These are phyloP conservation scores for Hydrozoanthus gracilis DNA, from an alignment of 92 coral and sea anemone species.

Conservation along the genomic window DNA sequence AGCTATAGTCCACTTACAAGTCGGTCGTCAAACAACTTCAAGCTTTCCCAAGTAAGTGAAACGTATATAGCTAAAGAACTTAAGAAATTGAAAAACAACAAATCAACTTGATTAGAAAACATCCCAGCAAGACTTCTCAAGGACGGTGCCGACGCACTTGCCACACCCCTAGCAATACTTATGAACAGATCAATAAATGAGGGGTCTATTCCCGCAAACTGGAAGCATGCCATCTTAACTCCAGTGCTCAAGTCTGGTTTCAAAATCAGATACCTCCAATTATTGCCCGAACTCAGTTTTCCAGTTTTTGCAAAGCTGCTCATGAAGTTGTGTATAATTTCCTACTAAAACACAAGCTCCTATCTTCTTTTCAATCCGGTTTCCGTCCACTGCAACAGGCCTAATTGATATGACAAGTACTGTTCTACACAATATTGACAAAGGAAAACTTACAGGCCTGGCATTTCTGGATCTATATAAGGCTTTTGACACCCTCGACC, in stretches of 20 bases:
- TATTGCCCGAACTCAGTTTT: slow-evolving; percentile 20
- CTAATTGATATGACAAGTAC: too few species aligned
- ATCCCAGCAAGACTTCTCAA: slow-evolving; percentile 69
- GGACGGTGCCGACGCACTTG: slow-evolving; percentile 59
- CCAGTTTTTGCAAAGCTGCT: not conserved
- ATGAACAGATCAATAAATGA: slow-evolving; percentile 53
- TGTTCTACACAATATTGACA: too few species aligned
- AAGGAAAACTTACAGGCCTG: too few species aligned
- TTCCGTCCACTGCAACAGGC: too few species aligned
- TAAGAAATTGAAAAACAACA: slow-evolving; percentile 46
- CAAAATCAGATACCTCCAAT: slow-evolving; percentile 18
- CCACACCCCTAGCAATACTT: slow-evolving; percentile 48
- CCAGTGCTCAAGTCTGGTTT: slow-evolving; percentile 32
- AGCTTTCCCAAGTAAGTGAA: slow-evolving; percentile 54
- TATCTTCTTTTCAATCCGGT: too few species aligned
- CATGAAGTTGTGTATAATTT: too few species aligned
- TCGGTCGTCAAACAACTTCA: slow-evolving; percentile 43
- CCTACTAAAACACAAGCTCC: too few species aligned
- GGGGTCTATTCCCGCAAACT: slow-evolving; percentile 45
- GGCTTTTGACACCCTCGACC: too few species aligned
- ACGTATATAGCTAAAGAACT: slow-evolving; percentile 51
- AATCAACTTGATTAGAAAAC: slow-evolving; percentile 59
- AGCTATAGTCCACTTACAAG: slow-evolving; percentile 11
- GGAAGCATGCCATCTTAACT: slow-evolving; percentile 58
- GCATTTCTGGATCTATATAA: too few species aligned